phyloP scores from a whole-genome alignment of 1,140 invertebrate genomes.

The Leptinotarsa lineolata region DNA sequence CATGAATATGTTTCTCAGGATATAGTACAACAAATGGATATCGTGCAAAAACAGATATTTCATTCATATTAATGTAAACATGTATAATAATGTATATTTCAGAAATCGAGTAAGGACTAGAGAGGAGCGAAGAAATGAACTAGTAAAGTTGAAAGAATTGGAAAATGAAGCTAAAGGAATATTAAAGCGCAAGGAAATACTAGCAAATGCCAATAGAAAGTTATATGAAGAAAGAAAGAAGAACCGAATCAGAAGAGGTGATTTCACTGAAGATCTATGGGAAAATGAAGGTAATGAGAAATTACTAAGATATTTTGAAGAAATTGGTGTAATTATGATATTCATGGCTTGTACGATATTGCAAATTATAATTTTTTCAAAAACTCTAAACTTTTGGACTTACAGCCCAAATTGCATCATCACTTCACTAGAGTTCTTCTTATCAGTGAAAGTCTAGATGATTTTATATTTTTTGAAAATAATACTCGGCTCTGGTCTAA shows the following conservation, averaged over 20 bases:
- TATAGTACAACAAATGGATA: no score
- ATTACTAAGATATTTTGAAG: neutral
- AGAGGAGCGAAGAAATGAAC: slow-evolving; percentile 60
- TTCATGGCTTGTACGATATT: no score
- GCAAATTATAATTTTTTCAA: no score
- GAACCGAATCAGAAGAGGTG: slow-evolving; percentile 53
- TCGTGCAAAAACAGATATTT: no score
- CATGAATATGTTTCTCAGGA: no score
- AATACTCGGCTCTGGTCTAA: no score
- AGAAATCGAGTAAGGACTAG: slow-evolving; percentile 58
- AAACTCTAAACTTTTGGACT: no score
- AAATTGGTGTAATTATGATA: neutral
- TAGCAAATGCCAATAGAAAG: slow-evolving; percentile 53
- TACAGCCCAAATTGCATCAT: no score
- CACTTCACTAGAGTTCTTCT: no score
- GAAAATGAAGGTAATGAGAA: slow-evolving; percentile 36
- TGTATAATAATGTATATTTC: slow-evolving; percentile 14
- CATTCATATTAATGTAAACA: neutral
- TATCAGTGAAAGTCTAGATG: no score
- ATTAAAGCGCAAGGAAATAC: slow-evolving; percentile 57
- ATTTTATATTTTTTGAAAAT: no score
- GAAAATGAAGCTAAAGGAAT: slow-evolving; percentile 50
- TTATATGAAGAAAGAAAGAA: slow-evolving; percentile 51
- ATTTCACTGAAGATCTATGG: slow-evolving; percentile 60
- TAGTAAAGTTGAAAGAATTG: slow-evolving; percentile 52